Conservation (phyloP, 2,797 vertebrate species). For the Sciaenops ocellatus region DNA sequence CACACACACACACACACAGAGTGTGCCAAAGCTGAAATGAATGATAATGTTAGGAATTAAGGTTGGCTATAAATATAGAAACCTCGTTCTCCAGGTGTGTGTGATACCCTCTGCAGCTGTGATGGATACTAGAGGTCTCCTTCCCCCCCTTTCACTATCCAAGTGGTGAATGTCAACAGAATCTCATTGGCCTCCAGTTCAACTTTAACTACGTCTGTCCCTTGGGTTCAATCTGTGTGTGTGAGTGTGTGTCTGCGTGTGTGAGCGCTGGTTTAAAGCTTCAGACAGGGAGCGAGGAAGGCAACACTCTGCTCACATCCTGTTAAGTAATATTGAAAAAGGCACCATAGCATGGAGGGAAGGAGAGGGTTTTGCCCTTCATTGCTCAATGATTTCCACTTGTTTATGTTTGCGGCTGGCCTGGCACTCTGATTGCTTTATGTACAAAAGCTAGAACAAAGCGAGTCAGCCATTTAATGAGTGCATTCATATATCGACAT, state of each 20-base stretch:
- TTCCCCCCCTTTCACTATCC: slow-evolving; percentile 30
- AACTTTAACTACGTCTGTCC: slow-evolving; percentile 71
- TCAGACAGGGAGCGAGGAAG: slow-evolving; percentile 31
- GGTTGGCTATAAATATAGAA: slow-evolving; percentile 61
- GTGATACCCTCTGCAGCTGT: slow-evolving; percentile 55
- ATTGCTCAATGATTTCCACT: slow-evolving; percentile 46
- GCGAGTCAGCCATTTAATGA: slow-evolving; percentile 38
- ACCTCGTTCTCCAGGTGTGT: slow-evolving; percentile 54
- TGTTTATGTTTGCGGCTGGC: slow-evolving; percentile 25
- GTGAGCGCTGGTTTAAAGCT: slow-evolving; percentile 23
- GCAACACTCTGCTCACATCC: slow-evolving; percentile 47
- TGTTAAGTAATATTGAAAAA: slow-evolving; percentile 53
- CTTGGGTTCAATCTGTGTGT: slow-evolving; percentile 44
- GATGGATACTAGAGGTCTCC: slow-evolving; percentile 64
- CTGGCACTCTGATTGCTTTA: slow-evolving; percentile 20
- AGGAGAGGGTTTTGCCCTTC: slow-evolving; percentile 43
- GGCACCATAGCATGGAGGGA: slow-evolving; percentile 36
- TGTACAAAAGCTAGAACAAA: slow-evolving; percentile 26
- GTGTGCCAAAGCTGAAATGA: slow-evolving; percentile 48
- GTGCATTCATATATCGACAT: slow-evolving; percentile 23
- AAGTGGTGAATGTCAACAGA: slow-evolving; percentile 68
- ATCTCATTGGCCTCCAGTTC: slow-evolving; percentile 79
- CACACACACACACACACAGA: neutral
- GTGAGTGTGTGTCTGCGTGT: slow-evolving; percentile 34
- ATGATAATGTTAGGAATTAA: slow-evolving; percentile 61